phyloP scores from a whole-genome alignment of 2,888 invertebrate genomes.

The Spialia ferax region DNA sequence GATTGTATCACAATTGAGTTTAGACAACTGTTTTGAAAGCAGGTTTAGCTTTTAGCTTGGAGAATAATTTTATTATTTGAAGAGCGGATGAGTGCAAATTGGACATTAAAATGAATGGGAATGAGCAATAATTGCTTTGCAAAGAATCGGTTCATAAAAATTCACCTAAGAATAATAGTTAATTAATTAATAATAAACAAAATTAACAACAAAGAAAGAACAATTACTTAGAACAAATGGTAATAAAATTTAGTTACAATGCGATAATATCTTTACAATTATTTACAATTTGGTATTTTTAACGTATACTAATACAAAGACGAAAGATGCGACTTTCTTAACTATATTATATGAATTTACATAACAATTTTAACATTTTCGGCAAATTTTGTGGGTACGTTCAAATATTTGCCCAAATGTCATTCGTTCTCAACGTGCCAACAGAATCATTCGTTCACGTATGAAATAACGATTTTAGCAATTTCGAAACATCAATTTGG shows the following conservation, averaged over 20 bases:
- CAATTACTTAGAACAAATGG: constrained; percentile 84
- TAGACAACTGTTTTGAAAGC: constrained; percentile 13
- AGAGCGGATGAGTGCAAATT: constrained; percentile 49
- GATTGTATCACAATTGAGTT: constrained; percentile 10
- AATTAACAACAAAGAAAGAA: constrained; percentile 84
- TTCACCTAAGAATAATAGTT: constrained; percentile 59
- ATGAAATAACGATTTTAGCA: constrained; percentile 49
- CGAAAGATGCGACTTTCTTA: constrained; percentile 71
- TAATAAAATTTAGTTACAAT: constrained; percentile 83
- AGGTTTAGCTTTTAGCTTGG: constrained; percentile 17
- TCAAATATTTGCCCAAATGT: constrained; percentile 64
- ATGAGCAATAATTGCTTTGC: constrained; percentile 60
- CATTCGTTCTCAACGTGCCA: constrained; percentile 49
- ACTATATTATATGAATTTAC: constrained; percentile 65
- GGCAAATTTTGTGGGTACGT: constrained; percentile 72
- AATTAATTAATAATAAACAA: constrained; percentile 80
- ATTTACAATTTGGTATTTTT: constrained; percentile 85
- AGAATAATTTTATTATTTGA: constrained; percentile 19
- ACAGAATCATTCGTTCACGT: constrained; percentile 41
- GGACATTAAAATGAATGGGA: constrained; percentile 51
- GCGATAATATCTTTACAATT: constrained; percentile 85
- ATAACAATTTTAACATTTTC: constrained; percentile 78
- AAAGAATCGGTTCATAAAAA: constrained; percentile 44
- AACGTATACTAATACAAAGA: constrained; percentile 83
- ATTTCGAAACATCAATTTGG: constrained; percentile 74